Base-by-base conservation (phyloP, 1,140 invertebrate species). In the Daktulosphaira vitifoliae region DNA sequence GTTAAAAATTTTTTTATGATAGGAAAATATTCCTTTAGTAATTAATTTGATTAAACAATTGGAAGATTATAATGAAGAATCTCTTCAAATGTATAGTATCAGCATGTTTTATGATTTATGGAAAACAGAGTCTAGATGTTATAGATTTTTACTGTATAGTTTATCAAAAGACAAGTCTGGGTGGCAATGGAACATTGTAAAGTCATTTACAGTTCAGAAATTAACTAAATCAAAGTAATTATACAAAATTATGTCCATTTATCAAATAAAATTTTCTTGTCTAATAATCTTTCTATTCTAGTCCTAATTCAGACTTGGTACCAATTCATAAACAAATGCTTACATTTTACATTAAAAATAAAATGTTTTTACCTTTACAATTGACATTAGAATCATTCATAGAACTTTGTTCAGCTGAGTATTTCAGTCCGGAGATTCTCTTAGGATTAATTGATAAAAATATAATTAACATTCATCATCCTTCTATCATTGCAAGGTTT, bases 131-230 rank as follows among this genome's bases (percentile, higher is more conserved):
- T 22, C 26, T 48, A 62, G 56, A 48, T 62, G 39, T 48, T 62
- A 62, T 46, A 62, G 56, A 48, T 62, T 62, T n/a, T 48, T 62
- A 22, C 29, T 62, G 13, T 62, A 62, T 20, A 46, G 56, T 62
- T 18, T 62, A 62, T 62, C 56, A 48, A 62, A 33, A 46, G 56
- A 62, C 44, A 33, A 48, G 46, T 25, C 42, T 7, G 56, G 56
- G 20, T 62, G 42, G 56, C 42, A 62, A n/a, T 62, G 56, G 56
- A 62, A 62, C 44, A 25, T 62, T 33, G 56, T 62, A 33, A 62
- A 62, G 13, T 18, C 23, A 37, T 48, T 20, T 29, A 62, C 56
- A 15, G 38, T 62, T 20, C 42, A 46, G 20, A 62, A 62, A 48
- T 26, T 62, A 9, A 25, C 46, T 15, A 33, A 62, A 48, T 46